Evolutionary conservation across 1,140 invertebrate genomes (phyloP).

Genomic region (Drosophila busckii): DNA sequence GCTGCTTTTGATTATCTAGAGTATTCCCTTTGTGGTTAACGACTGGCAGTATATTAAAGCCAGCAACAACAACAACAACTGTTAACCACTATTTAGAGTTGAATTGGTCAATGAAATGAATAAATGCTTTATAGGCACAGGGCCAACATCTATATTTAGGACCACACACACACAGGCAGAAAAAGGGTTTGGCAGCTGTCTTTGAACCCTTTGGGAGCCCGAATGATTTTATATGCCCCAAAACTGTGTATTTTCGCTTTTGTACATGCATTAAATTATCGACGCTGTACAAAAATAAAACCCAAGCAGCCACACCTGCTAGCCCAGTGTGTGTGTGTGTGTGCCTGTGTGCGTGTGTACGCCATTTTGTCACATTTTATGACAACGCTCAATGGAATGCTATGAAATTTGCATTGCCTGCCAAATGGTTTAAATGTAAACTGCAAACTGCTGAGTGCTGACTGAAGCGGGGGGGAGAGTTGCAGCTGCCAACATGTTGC

Average conservation of each 20-base stretch:
- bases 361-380: constrained; percentile 48
- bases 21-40: too few relatives aligned
- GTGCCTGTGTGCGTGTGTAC: constrained; percentile 6
- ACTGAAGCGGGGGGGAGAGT: not conserved
- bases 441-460: not conserved
- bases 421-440: not conserved
- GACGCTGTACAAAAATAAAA: constrained; percentile 60
- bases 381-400: constrained; percentile 39
- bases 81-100: constrained; percentile 34
- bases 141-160: constrained; percentile 57
- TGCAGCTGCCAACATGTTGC: constrained; percentile 1
- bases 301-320: constrained; percentile 22
- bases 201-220: constrained; percentile 18
- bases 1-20: too few relatives aligned
- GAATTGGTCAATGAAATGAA: constrained; percentile 42
- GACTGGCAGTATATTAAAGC: too few relatives aligned
- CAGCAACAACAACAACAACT: constrained; percentile 16
- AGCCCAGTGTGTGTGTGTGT: constrained; percentile 8
- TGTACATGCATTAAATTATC: constrained; percentile 45
- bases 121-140: constrained; percentile 31
- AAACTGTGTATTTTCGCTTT: too few relatives aligned
- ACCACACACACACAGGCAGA: not conserved
- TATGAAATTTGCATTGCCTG: constrained; percentile 56
- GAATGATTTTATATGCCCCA: constrained; percentile 14
- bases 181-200: constrained; percentile 9